Percentiles rank a stretch among this genome's conserved stretches.
Conservation (phyloP, 2,888 invertebrate genomes). For the Isotomurus palustris region DNA sequence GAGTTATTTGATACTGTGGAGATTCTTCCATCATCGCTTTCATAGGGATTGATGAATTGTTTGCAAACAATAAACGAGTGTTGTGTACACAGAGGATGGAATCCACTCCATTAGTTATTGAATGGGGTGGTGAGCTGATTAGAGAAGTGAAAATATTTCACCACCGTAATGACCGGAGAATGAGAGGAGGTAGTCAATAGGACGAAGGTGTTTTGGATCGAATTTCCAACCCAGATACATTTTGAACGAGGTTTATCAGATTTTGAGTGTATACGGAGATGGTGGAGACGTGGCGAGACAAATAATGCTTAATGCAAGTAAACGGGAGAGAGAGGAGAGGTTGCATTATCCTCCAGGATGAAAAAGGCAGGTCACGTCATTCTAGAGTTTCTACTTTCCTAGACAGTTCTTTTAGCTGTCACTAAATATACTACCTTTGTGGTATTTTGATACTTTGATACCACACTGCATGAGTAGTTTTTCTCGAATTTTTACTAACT, state of each 20-base stretch:
- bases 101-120: background rate
- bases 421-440: background rate
- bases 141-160: constrained; percentile 4
- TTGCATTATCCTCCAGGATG: background rate
- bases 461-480: too few species aligned
- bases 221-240: background rate
- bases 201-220: constrained; percentile 8
- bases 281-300: background rate
- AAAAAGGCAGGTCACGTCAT: background rate
- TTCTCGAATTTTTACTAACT: too few species aligned
- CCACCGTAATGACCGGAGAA: background rate
- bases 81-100: background rate
- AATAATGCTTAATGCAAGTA: background rate
- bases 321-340: background rate
- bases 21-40: too few species aligned
- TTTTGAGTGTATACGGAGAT: background rate
- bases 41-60: too few species aligned
- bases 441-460: constrained; percentile 8
- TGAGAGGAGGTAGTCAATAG: background rate
- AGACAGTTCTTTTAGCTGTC: background rate
- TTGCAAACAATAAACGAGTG: background rate
- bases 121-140: background rate
- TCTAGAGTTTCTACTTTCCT: background rate
- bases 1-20: background rate
- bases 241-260: background rate